Percentiles rank a stretch among this genome's conserved stretches.
These are phyloP conservation scores for Holcopasites calliopsidis DNA, from an alignment of 1,140 invertebrate species.

Conservation along the genomic window DNA sequence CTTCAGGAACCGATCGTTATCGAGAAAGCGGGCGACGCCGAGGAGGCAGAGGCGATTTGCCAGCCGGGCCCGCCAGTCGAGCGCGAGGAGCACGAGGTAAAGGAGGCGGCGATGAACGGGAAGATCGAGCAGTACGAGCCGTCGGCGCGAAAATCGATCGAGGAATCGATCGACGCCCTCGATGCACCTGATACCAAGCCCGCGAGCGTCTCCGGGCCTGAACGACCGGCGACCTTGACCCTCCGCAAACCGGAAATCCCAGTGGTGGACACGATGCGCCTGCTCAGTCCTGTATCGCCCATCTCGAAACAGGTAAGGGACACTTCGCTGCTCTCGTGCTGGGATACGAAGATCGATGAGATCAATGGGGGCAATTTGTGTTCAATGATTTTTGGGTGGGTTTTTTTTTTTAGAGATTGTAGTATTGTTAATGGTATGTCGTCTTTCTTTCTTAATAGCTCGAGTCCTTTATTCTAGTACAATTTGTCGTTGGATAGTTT, in stretches of 20 bases:
- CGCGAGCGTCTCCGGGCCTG: slow-evolving; percentile 13
- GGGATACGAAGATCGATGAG: background rate
- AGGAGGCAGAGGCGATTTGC: slow-evolving; percentile 50
- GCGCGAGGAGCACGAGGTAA: slow-evolving; percentile 58
- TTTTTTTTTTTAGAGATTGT: no score
- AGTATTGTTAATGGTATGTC: background rate
- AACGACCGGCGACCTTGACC: slow-evolving; percentile 56
- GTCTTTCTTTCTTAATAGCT: background rate
- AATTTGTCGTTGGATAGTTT: no score
- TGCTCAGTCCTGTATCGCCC: slow-evolving; percentile 68
- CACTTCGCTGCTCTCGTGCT: no score
- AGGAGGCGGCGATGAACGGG: slow-evolving; percentile 41
- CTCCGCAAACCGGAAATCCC: slow-evolving; percentile 45
- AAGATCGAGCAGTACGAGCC: slow-evolving; percentile 30
- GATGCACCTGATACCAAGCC: slow-evolving; percentile 32
- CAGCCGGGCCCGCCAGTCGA: slow-evolving; percentile 62
- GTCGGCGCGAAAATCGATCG: slow-evolving; percentile 22
- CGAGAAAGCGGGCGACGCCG: slow-evolving; percentile 62
- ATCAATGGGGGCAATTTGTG: background rate
- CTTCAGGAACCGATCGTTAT: slow-evolving; percentile 72
- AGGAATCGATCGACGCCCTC: slow-evolving; percentile 43
- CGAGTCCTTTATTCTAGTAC: no score
- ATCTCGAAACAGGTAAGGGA: slow-evolving; percentile 71
- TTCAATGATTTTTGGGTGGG: no score
- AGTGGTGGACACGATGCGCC: slow-evolving; percentile 47